Percentiles rank a stretch among this genome's conserved stretches.
Evolutionary conservation across 2,888 invertebrate species (phyloP).

Genomic region (Lutraria lutraria): DNA sequence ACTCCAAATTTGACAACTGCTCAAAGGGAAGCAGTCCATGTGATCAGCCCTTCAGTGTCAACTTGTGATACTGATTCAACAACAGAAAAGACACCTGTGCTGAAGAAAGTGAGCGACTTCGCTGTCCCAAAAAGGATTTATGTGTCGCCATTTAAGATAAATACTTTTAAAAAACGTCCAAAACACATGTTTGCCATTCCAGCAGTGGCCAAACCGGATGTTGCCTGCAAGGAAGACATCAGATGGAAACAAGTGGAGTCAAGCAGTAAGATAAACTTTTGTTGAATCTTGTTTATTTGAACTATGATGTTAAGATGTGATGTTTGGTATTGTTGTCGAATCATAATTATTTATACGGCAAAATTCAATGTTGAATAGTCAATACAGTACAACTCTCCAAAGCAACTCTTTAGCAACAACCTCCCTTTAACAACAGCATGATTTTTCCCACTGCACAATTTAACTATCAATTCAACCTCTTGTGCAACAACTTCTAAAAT

Average conservation of each 20-base stretch:
- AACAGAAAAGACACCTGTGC: not conserved
- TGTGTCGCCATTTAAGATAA: constrained; percentile 3
- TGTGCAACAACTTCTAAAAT: no score
- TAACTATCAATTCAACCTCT: no score
- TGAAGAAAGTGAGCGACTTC: constrained; percentile 25
- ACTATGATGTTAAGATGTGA: no score
- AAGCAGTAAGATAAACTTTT: not conserved
- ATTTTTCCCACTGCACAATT: no score
- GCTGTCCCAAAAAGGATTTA: not conserved
- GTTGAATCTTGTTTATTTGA: no score
- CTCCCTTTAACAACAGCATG: no score
- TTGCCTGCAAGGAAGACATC: not conserved
- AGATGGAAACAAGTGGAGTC: constrained; percentile 22
- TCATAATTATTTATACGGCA: no score
- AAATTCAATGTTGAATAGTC: no score
- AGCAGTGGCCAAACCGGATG: constrained; percentile 18
- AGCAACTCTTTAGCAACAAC: no score
- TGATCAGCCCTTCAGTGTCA: not conserved
- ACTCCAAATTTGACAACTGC: not conserved
- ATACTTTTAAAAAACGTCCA: not conserved
- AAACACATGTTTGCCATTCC: constrained; percentile 24
- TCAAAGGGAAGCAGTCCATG: not conserved
- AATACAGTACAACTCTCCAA: no score
- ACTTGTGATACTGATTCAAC: not conserved
- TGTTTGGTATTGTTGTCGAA: no score